Conservation (phyloP, 1,140 invertebrate species). For the Drosophila repleta region DNA sequence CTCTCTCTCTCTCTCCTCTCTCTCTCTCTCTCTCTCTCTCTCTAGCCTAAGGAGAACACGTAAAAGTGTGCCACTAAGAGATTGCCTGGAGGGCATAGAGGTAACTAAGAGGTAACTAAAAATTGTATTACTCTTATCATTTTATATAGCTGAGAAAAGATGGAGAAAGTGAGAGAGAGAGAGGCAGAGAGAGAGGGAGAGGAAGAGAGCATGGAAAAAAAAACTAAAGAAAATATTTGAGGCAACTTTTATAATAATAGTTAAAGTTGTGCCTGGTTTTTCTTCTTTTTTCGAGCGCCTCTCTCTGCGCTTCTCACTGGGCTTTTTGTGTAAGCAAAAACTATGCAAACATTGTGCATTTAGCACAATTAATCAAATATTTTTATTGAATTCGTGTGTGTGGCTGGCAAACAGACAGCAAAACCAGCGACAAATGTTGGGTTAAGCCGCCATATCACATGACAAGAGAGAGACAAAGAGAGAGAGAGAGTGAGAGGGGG, state of each 20-base stretch:
- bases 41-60: not conserved
- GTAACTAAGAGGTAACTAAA: too few relatives aligned
- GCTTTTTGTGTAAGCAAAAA: slow-evolving; percentile 59
- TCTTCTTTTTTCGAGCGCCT: slow-evolving; percentile 1
- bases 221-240: too few relatives aligned
- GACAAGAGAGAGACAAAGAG: not conserved
- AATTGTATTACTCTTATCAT: too few relatives aligned
- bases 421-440: slow-evolving; percentile 60
- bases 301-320: slow-evolving; percentile 20
- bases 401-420: slow-evolving; percentile 45
- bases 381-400: slow-evolving; percentile 67
- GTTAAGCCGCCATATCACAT: slow-evolving; percentile 33
- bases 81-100: too few relatives aligned
- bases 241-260: too few relatives aligned
- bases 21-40: not conserved
- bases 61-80: not conserved
- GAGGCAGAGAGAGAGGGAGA: too few relatives aligned
- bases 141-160: too few relatives aligned
- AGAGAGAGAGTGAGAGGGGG: not conserved
- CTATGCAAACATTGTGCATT: slow-evolving; percentile 73
- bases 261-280: too few relatives aligned
- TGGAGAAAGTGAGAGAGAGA: too few relatives aligned
- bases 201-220: too few relatives aligned
- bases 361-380: slow-evolving; percentile 77
- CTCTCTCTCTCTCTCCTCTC: slow-evolving; percentile 32